Base-by-base conservation (phyloP, 2,888 invertebrate species). In the Drosophila sordidula region DNA sequence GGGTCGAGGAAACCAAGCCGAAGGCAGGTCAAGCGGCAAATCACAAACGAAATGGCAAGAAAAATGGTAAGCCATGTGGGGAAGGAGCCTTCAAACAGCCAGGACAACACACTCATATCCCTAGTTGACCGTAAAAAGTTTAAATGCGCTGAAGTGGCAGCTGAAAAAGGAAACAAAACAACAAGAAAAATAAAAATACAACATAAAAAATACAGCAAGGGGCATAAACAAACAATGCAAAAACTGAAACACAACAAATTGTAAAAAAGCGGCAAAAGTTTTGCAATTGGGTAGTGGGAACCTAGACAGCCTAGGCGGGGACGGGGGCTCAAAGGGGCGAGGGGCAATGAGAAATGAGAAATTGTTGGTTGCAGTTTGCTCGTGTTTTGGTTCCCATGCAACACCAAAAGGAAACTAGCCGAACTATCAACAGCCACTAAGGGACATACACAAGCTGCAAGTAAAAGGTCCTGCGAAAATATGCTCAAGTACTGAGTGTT, bases 111-210 rank as follows among this genome's bases (percentile, higher is more conserved):
- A 45, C 55, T 63, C 52, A 72, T 58, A 77, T 59, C 62, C 67
- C 73, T 45, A 74, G 78, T 74, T 67, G 76, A 70, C 75, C 70
- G 70, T 70, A 78, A 63, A 78, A 77, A 77, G 70, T 78, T 78
- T 49, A 77, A 70, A 67, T 67, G 58, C 44, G 57, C 63, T 70
- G 63, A 67, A 70, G 57, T 64, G 57, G 65, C 65, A 66, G 44
- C 32, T 32, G 50, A 25, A 61, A 44, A 49, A 44, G 22, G 34
- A 16, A 46, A 42, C 8, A 55, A 5, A 26, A 46, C 26, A 41
- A 25, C 18, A 39, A 44, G 47, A 29, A 36, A 16, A 46, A n/a
- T 22, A 22, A 22, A 22, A 22, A 22, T 22, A 22, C 22, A 22
- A 18, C 18, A 18, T 18, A 18, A 44, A 46, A 61, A 57, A 32